These are phyloP conservation scores for Bubo scandiacus DNA, from an alignment of 2,113 vertebrate species.

Conservation along the genomic window DNA sequence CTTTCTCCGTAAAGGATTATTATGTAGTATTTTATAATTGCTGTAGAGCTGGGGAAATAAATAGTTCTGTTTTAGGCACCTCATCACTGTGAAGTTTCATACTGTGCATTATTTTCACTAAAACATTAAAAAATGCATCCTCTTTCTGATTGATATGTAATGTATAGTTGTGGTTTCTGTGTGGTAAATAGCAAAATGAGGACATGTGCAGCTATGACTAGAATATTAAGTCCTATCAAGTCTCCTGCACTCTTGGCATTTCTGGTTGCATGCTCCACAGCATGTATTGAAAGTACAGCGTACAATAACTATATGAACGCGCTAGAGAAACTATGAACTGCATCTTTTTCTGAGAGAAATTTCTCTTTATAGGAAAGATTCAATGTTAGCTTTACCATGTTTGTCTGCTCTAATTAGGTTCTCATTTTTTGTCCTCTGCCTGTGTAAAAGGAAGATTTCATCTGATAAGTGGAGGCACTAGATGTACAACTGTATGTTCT, in stretches of 20 bases:
- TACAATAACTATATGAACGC: accelerated
- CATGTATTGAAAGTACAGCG: not conserved
- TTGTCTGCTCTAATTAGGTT: not conserved
- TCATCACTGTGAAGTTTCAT: not conserved
- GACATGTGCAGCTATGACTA: accelerated
- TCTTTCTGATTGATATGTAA: not conserved
- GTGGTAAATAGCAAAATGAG: not conserved
- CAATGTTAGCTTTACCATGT: not conserved
- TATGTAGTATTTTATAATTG: not conserved
- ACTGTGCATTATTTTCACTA: not conserved
- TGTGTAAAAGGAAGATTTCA: not conserved
- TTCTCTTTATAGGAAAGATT: not conserved
- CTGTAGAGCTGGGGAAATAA: not conserved
- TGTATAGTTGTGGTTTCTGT: not conserved
- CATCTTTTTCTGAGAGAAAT: not conserved
- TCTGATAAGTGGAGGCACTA: not conserved
- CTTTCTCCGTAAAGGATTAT: not conserved
- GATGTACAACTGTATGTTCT: not conserved
- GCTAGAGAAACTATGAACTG: not conserved
- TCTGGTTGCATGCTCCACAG: not conserved
- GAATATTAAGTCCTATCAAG: not conserved
- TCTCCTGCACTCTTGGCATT: not conserved
- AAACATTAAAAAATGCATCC: not conserved
- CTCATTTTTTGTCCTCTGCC: not conserved
- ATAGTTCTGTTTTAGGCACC: not conserved